Evolutionary conservation across 2,888 invertebrate genomes (phyloP).

Genomic region (Tupiocoris notatus): DNA sequence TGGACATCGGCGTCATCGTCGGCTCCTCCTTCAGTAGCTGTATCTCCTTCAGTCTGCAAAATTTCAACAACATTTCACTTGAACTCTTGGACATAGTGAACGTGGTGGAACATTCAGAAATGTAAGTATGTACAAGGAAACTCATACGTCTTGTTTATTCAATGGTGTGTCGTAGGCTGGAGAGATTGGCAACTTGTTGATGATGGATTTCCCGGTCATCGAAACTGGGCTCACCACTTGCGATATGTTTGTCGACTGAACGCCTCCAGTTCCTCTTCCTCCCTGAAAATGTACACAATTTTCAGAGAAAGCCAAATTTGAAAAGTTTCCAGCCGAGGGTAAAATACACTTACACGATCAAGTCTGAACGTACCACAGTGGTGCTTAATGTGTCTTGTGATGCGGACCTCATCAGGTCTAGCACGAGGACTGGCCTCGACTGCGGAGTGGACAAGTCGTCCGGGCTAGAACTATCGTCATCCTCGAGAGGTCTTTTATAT

Average conservation of each 20-base stretch:
- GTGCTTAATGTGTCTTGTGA: conserved; percentile 59
- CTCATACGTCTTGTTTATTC: conserved; percentile 30
- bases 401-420: conserved; percentile 68
- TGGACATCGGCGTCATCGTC: conserved; percentile 45
- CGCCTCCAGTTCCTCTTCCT: conserved; percentile 18
- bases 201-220: conserved; percentile 6
- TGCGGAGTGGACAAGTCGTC: conserved; percentile 18
- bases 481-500: conserved; percentile 10
- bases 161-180: not conserved
- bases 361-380: conserved; percentile 14
- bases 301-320: too few species aligned
- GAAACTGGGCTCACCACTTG: conserved; percentile 22
- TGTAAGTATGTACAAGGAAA: too few species aligned
- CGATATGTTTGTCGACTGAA: conserved; percentile 40
- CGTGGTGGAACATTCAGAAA: too few species aligned
- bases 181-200: conserved; percentile 20
- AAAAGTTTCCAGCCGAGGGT: not conserved
- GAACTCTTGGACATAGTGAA: not conserved
- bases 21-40: conserved; percentile 35
- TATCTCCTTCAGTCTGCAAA: conserved; percentile 43
- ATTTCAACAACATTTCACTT: not conserved
- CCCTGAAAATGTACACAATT: too few species aligned
- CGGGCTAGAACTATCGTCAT: not conserved
- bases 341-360: not conserved
- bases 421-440: conserved; percentile 57